phyloP scores from a whole-genome alignment of 2,113 vertebrate species.

The Taurulus bubalis region DNA sequence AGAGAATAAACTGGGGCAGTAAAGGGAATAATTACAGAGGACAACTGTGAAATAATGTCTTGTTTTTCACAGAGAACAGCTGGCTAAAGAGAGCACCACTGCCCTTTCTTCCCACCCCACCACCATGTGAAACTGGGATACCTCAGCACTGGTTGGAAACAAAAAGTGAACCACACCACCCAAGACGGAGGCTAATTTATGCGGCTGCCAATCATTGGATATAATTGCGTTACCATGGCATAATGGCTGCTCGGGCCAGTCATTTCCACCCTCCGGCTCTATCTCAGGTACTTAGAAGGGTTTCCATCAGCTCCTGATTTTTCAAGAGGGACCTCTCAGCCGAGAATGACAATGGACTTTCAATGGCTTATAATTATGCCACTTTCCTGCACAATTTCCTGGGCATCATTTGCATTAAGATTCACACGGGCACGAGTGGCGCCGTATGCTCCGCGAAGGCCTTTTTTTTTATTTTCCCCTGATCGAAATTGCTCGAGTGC shows the following conservation, averaged over 20 bases:
- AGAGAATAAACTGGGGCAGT: slow-evolving; percentile 57
- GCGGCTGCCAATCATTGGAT: slow-evolving; percentile 71
- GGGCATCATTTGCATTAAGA: slow-evolving; percentile 72
- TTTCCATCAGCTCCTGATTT: slow-evolving; percentile 77
- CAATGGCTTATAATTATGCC: slow-evolving; percentile 75
- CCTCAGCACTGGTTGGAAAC: slow-evolving; percentile 36
- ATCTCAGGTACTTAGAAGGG: slow-evolving; percentile 67
- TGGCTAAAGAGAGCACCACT: slow-evolving; percentile 33
- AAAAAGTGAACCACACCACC: slow-evolving; percentile 50
- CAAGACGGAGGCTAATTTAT: slow-evolving; percentile 69
- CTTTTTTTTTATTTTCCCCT: neutral
- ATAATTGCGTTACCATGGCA: slow-evolving; percentile 71
- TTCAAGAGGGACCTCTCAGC: slow-evolving; percentile 80
- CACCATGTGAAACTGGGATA: slow-evolving; percentile 32
- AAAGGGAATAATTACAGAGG: slow-evolving; percentile 64
- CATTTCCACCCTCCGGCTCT: slow-evolving; percentile 65
- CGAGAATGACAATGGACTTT: slow-evolving; percentile 74
- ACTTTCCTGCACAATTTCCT: slow-evolving; percentile 70
- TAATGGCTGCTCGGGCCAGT: slow-evolving; percentile 64
- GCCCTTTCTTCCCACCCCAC: neutral
- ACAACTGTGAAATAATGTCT: slow-evolving; percentile 55
- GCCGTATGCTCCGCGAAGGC: slow-evolving; percentile 43
- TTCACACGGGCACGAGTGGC: slow-evolving; percentile 42
- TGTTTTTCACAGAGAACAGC: slow-evolving; percentile 51
- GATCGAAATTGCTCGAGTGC: slow-evolving; percentile 17